Conservation (phyloP, 1,140 invertebrate species). For the Sitobion miscanthi region DNA sequence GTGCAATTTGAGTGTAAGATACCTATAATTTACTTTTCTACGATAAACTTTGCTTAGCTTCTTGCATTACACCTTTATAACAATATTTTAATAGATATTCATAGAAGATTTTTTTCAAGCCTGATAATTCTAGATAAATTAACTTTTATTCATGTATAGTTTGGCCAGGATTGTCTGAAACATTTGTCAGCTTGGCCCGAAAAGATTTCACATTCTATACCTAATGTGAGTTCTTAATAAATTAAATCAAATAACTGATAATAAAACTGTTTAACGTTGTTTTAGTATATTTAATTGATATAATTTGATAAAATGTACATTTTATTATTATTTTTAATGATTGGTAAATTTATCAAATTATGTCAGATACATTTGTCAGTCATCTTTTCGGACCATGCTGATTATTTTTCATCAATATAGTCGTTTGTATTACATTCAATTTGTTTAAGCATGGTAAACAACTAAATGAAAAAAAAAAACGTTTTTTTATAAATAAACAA, state of each 20-base stretch:
- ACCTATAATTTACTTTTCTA: neutral
- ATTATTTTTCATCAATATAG: constrained; percentile 22
- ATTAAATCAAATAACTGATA: neutral
- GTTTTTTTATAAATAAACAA: neutral
- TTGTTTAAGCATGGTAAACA: constrained; percentile 13
- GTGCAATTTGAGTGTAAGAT: neutral
- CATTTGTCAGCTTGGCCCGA: constrained; percentile 36
- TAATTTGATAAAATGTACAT: neutral
- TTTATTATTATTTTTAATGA: neutral
- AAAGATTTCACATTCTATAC: neutral
- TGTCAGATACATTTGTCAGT: neutral
- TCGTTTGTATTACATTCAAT: constrained; percentile 15
- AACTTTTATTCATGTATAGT: neutral
- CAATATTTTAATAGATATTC: neutral
- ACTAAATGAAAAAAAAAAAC: neutral
- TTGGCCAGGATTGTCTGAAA: constrained; percentile 25
- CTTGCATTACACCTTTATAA: neutral
- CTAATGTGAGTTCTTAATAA: neutral
- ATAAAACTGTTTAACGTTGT: neutral
- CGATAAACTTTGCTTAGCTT: neutral
- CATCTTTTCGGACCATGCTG: constrained; percentile 36
- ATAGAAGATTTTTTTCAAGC: neutral
- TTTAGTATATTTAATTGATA: neutral
- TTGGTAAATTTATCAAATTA: neutral
- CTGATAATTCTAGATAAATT: neutral